Conservation (phyloP, 2,888 invertebrate genomes). For the Carcina quercana region DNA sequence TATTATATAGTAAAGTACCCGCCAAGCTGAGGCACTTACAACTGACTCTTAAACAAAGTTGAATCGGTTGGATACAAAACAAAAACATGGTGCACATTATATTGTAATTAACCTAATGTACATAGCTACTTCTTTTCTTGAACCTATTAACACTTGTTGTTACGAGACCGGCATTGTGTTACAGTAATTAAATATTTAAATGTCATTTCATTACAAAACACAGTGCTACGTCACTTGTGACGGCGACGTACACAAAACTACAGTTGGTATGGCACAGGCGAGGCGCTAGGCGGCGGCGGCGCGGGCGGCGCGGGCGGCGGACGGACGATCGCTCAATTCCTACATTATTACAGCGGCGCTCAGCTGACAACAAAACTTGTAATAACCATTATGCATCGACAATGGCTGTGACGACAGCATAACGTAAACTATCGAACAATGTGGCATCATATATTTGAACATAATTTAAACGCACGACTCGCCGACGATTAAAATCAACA, state of each 20-base stretch:
- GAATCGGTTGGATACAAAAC: too few species aligned
- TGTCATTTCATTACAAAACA: neutral
- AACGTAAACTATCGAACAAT: neutral
- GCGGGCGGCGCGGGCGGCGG: neutral
- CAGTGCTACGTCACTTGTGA: slow-evolving; percentile 1
- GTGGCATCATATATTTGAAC: too few species aligned
- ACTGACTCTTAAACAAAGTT: too few species aligned
- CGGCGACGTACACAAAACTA: neutral
- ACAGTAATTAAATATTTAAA: slow-evolving; percentile 2
- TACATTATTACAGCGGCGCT: too few species aligned
- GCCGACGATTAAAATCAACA: too few species aligned
- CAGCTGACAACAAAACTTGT: neutral
- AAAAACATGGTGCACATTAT: too few species aligned
- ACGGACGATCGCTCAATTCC: too few species aligned
- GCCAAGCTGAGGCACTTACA: too few species aligned
- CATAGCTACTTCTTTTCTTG: neutral
- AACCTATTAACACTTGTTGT: slow-evolving; percentile 1
- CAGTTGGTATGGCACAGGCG: neutral
- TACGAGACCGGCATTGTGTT: neutral
- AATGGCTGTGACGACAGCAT: neutral
- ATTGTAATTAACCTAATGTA: neutral
- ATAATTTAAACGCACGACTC: too few species aligned
- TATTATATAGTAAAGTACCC: too few species aligned
- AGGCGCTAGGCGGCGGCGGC: neutral
- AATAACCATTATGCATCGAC: neutral